Conservation (phyloP, 2,797 vertebrate genomes). For the Chlorospingus semifuscus region DNA sequence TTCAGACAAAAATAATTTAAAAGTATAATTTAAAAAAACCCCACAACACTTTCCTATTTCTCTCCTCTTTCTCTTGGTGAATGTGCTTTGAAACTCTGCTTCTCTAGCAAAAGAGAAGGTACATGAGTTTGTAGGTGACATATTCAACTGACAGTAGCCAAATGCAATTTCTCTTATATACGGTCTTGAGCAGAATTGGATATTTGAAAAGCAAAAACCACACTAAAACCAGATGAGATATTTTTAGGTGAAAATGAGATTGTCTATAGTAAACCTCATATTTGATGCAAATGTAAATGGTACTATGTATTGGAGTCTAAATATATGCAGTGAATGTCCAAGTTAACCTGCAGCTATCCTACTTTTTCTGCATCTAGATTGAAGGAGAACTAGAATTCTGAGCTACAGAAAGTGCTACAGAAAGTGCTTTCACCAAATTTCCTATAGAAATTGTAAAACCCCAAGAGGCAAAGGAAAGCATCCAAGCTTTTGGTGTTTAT, state of each 20-base stretch:
- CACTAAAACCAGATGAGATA: neutral
- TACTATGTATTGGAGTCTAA: neutral
- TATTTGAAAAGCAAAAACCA: neutral
- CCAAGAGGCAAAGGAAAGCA: neutral
- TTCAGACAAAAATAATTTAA: constrained; percentile 77
- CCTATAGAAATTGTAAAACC: neutral
- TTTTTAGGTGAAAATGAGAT: neutral
- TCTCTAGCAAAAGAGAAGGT: neutral
- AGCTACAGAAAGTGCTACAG: neutral
- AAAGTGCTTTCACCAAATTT: neutral
- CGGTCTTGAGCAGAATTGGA: neutral
- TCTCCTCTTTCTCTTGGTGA: constrained; percentile 24
- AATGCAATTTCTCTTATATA: neutral
- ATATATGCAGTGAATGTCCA: neutral
- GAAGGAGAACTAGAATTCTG: neutral
- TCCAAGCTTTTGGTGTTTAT: constrained; percentile 33
- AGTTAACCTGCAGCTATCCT: neutral
- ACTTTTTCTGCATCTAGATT: neutral
- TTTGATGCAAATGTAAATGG: neutral
- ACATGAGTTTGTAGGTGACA: neutral
- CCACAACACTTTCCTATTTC: neutral
- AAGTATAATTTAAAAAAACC: constrained; percentile 75
- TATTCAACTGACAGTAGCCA: neutral
- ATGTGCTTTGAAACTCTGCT: neutral
- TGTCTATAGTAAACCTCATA: neutral